Conservation (phyloP, 2,888 invertebrate species). For the Heteropelma amictum region DNA sequence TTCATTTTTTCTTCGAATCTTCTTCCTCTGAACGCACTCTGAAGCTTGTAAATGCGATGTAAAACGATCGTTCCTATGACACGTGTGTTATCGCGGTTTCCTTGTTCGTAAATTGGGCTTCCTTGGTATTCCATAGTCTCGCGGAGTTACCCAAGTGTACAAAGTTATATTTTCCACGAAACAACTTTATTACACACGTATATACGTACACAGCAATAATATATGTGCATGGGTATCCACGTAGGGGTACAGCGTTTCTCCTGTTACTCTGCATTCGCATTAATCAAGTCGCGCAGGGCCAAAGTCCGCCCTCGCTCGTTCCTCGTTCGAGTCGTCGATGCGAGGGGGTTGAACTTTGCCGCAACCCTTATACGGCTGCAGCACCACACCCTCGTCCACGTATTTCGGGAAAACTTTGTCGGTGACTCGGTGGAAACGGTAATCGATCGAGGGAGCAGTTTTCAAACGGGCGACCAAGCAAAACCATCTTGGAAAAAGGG, state of each 20-base stretch:
- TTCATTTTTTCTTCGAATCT: too few species aligned
- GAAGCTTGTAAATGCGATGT: constrained; percentile 21
- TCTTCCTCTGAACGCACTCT: neutral
- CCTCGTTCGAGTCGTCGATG: constrained; percentile 9
- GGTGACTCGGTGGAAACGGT: constrained; percentile 12
- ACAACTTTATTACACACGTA: neutral
- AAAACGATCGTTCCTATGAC: neutral
- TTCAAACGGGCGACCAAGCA: neutral
- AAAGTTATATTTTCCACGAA: too few species aligned
- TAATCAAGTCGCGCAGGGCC: constrained; percentile 48
- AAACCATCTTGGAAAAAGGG: neutral
- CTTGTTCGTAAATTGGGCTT: constrained; percentile 27
- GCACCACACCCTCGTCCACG: constrained; percentile 4
- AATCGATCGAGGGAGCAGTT: constrained; percentile 35
- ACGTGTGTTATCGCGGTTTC: constrained; percentile 35
- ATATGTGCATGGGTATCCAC: too few species aligned
- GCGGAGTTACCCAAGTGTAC: too few species aligned
- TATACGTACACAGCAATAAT: neutral
- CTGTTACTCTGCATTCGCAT: constrained; percentile 52
- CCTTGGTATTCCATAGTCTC: constrained; percentile 18
- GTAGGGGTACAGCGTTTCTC: constrained; percentile 19
- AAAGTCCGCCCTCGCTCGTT: constrained; percentile 8
- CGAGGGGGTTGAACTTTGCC: constrained; percentile 31
- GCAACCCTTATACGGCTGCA: neutral
- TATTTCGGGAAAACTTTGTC: constrained; percentile 44